Percentiles rank a stretch among this genome's conserved stretches.
Conservation (phyloP, 92 coral and sea anemone genomes). For the Pocillopora grandis region DNA sequence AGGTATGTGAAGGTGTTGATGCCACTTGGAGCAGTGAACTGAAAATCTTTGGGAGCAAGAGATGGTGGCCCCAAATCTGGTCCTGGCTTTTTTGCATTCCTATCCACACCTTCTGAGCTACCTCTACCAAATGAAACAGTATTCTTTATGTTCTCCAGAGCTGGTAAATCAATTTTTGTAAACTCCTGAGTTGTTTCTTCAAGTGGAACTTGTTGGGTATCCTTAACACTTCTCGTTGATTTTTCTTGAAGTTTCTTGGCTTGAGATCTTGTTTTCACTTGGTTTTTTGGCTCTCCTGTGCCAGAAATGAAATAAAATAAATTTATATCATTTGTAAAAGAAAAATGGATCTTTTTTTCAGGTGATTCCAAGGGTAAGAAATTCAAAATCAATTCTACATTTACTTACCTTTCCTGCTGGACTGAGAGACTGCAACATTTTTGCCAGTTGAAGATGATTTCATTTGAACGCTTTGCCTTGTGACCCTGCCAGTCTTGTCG, state of each 20-base stretch:
- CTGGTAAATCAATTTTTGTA: constrained; percentile 29
- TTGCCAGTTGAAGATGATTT: constrained; percentile 5
- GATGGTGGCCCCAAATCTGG: constrained; percentile 41
- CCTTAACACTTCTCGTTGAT: neutral
- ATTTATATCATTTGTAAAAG: no score
- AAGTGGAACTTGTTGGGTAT: neutral
- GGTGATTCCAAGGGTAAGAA: neutral
- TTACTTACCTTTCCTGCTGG: constrained; percentile 20
- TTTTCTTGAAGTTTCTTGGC: constrained; percentile 15
- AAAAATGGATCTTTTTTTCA: neutral
- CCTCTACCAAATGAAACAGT: constrained; percentile 64
- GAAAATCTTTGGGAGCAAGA: constrained; percentile 81
- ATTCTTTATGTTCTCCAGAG: constrained; percentile 38
- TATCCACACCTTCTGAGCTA: constrained; percentile 47
- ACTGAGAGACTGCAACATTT: neutral
- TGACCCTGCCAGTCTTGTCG: constrained; percentile 27
- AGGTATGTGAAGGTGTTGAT: constrained; percentile 64
- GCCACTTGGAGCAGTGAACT: constrained; percentile 82
- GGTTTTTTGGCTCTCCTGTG: constrained; percentile 20
- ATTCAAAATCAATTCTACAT: neutral
- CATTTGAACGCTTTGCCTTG: constrained; percentile 9
- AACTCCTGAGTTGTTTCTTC: neutral
- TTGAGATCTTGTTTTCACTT: constrained; percentile 58
- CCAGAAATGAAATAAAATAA: neutral
- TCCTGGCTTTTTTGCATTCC: constrained; percentile 8